Evolutionary conservation across 2,888 invertebrate species (phyloP).

Genomic region (Siphlonurus alternatus): DNA sequence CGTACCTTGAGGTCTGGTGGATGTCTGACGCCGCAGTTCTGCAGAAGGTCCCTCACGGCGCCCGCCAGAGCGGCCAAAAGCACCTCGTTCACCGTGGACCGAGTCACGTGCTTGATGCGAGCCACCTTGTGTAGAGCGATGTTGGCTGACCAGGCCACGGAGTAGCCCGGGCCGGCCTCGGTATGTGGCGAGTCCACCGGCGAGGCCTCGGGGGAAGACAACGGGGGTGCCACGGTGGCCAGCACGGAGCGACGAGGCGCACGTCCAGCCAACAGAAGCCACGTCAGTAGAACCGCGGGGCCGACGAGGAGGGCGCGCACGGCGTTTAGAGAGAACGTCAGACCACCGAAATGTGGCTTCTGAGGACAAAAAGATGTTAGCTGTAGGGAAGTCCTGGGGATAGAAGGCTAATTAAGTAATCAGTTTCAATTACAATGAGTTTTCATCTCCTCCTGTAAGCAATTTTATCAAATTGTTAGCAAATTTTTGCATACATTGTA

Average conservation of each 20-base stretch:
- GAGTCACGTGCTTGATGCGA: constrained; percentile 34
- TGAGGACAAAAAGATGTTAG: too few relatives aligned
- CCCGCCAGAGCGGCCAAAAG: constrained; percentile 34
- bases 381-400: too few relatives aligned
- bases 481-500: too few relatives aligned
- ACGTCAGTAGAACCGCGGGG: constrained; percentile 30
- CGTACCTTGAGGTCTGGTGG: constrained; percentile 31
- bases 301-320: constrained; percentile 30
- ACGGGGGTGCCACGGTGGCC: constrained; percentile 9
- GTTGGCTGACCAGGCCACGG: constrained; percentile 30
- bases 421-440: too few relatives aligned
- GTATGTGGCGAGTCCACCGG: background rate
- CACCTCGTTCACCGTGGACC: constrained; percentile 34
- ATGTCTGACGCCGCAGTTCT: constrained; percentile 29
- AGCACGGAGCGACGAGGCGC: background rate
- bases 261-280: constrained; percentile 24
- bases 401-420: too few relatives aligned
- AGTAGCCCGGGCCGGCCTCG: constrained; percentile 15
- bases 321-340: constrained; percentile 26
- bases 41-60: constrained; percentile 29
- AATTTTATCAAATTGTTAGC: too few relatives aligned
- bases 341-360: constrained; percentile 26
- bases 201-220: background rate
- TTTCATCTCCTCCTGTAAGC: too few relatives aligned
- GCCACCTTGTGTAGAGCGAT: constrained; percentile 26